A percentile compares a stretch with the other conserved stretches of the same genome.
phyloP scores from a whole-genome alignment of 1,140 invertebrate species.

The Trichomalopsis sarcophagae region DNA sequence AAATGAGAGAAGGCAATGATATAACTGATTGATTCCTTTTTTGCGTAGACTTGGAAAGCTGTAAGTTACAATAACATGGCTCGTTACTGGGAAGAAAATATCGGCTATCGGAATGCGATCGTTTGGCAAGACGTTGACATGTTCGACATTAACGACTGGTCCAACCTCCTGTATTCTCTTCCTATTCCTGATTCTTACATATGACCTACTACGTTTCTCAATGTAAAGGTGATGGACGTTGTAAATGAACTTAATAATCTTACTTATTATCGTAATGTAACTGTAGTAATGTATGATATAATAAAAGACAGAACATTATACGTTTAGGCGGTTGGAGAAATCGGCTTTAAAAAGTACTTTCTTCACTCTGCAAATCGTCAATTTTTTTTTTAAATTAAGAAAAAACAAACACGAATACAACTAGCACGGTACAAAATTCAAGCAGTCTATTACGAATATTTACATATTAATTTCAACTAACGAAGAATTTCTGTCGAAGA shows the following conservation, averaged over 20 bases:
- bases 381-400: constrained; percentile 27
- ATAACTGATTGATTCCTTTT: constrained; percentile 15
- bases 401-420: constrained; percentile 26
- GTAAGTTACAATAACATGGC: constrained; percentile 58
- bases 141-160: constrained; percentile 57
- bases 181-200: constrained; percentile 49
- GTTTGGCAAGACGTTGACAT: constrained; percentile 59
- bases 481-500: constrained; percentile 30
- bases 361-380: neutral
- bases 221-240: constrained; percentile 23
- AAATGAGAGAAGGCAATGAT: constrained; percentile 38
- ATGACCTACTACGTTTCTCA: constrained; percentile 40
- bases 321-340: neutral
- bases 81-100: constrained; percentile 58
- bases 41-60: constrained; percentile 57
- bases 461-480: constrained; percentile 48
- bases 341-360: neutral
- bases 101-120: constrained; percentile 35
- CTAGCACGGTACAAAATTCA: constrained; percentile 46
- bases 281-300: constrained; percentile 7
- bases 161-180: constrained; percentile 58
- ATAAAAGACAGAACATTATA: constrained; percentile 7
- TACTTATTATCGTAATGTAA: constrained; percentile 10
- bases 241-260: constrained; percentile 43
- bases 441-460: constrained; percentile 51